These are phyloP conservation scores for Geodia barretti DNA, from an alignment of 37 sponge, comb jelly and placozoan genomes.

Conservation along the genomic window DNA sequence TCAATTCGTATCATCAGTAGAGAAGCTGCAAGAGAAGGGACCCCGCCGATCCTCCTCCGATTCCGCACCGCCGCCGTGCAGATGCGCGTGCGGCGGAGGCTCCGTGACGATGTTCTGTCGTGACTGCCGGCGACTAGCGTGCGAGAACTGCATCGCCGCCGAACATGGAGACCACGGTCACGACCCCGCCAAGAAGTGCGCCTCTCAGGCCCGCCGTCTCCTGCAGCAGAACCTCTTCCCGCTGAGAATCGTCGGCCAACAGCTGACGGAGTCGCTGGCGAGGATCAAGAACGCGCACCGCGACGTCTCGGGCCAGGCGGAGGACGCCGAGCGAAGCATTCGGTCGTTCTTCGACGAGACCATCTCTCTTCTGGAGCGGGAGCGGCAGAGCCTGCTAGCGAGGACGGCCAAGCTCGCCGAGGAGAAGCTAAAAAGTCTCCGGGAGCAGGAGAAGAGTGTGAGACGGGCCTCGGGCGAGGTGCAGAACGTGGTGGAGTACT, in stretches of 20 bases:
- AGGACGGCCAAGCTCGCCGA: neutral
- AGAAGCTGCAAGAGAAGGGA: neutral
- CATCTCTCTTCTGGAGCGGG: neutral
- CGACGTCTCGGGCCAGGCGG: constrained; percentile 15
- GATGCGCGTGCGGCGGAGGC: constrained; percentile 10
- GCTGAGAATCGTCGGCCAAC: neutral
- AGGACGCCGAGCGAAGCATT: neutral
- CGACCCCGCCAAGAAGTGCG: constrained; percentile 12
- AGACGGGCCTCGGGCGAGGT: neutral
- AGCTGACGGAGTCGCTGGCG: constrained; percentile 3
- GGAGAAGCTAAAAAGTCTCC: constrained; percentile 16
- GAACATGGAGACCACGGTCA: constrained; percentile 21
- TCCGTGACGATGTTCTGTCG: constrained; percentile 39
- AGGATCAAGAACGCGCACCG: neutral
- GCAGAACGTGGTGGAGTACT: constrained; percentile 1
- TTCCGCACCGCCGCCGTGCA: neutral
- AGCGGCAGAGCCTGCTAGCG: constrained; percentile 14
- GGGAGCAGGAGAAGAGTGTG: constrained; percentile 3
- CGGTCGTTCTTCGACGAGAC: constrained; percentile 11
- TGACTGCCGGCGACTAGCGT: constrained; percentile 24
- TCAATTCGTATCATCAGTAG: constrained; percentile 6
- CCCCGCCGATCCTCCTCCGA: neutral
- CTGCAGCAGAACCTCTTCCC: constrained; percentile 5
- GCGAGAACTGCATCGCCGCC: constrained; percentile 32
- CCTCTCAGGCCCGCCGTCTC: neutral